Evolutionary conservation across 2,888 invertebrate genomes (phyloP).

Genomic region (Orchestes rusci): DNA sequence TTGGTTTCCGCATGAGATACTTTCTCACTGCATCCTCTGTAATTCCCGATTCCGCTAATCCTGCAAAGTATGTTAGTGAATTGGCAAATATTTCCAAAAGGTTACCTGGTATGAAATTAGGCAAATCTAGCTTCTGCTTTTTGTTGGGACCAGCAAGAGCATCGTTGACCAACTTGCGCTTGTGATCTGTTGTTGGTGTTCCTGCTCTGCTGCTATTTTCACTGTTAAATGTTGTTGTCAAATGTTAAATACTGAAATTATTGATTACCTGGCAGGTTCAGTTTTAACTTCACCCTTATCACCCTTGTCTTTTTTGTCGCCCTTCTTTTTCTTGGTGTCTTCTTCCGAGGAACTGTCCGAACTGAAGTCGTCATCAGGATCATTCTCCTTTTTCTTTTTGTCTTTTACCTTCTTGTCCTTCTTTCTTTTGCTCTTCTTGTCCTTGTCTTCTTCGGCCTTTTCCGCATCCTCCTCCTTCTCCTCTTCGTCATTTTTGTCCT

Average conservation of each 20-base stretch:
- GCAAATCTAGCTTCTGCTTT: conserved; percentile 50
- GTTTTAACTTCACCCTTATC: conserved; percentile 44
- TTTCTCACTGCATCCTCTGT: conserved; percentile 92
- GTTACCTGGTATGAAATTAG: conserved; percentile 46
- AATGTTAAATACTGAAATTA: no score
- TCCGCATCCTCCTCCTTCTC: conserved; percentile 65
- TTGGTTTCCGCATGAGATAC: conserved; percentile 92
- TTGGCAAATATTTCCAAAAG: background rate
- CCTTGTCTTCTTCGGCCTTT: conserved; percentile 48
- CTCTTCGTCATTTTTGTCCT: conserved; percentile 64
- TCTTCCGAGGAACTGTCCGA: conserved; percentile 64
- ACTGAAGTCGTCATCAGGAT: conserved; percentile 41
- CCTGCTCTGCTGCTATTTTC: conserved; percentile 51
- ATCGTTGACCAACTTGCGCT: conserved; percentile 42
- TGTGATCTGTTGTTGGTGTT: conserved; percentile 44
- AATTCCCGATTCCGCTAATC: conserved; percentile 65
- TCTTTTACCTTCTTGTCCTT: conserved; percentile 51
- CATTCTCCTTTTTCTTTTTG: conserved; percentile 42
- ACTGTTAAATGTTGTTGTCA: no score
- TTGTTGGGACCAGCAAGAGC: conserved; percentile 48
- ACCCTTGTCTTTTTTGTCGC: conserved; percentile 38
- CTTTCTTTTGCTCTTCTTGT: conserved; percentile 56
- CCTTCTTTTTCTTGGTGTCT: conserved; percentile 56
- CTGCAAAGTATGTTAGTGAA: background rate
- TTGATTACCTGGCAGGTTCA: conserved; percentile 42